Percentiles rank a stretch among this genome's conserved stretches.
Evolutionary conservation across 1,140 invertebrate species (phyloP).

Genomic region (Calephelis virginiensis): DNA sequence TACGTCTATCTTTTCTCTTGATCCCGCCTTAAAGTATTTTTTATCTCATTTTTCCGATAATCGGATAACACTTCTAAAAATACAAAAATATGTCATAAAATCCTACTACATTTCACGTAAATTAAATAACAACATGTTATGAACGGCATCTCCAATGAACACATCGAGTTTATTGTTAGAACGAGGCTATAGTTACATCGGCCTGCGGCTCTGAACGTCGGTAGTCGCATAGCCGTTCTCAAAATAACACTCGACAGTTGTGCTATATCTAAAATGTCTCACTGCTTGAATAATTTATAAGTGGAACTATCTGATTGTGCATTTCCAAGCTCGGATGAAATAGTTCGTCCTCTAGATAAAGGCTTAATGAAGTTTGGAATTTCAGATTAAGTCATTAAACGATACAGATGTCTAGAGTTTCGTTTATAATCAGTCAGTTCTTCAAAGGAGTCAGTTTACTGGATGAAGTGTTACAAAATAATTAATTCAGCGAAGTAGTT

Average conservation of each 20-base stretch:
- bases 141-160: neutral
- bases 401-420: slow-evolving; percentile 11
- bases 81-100: too few relatives aligned
- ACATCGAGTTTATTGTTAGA: slow-evolving; percentile 9
- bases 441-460: neutral
- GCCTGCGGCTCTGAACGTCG: slow-evolving; percentile 13
- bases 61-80: too few relatives aligned
- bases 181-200: slow-evolving; percentile 1
- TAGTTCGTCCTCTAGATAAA: slow-evolving; percentile 53
- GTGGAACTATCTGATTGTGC: slow-evolving; percentile 57
- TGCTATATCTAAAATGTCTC: slow-evolving; percentile 73
- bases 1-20: too few relatives aligned
- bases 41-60: too few relatives aligned
- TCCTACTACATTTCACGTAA: neutral
- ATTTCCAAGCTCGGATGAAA: slow-evolving; percentile 55
- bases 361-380: slow-evolving; percentile 47
- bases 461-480: neutral
- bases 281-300: slow-evolving; percentile 75
- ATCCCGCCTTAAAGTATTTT: too few relatives aligned
- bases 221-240: slow-evolving; percentile 41
- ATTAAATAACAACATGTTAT: neutral
- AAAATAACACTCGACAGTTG: slow-evolving; percentile 64
- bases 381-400: slow-evolving; percentile 31
- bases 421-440: neutral
- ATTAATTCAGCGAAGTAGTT: neutral